Conservation (phyloP, 2,888 invertebrate species). For the Cheilosia grossa region DNA sequence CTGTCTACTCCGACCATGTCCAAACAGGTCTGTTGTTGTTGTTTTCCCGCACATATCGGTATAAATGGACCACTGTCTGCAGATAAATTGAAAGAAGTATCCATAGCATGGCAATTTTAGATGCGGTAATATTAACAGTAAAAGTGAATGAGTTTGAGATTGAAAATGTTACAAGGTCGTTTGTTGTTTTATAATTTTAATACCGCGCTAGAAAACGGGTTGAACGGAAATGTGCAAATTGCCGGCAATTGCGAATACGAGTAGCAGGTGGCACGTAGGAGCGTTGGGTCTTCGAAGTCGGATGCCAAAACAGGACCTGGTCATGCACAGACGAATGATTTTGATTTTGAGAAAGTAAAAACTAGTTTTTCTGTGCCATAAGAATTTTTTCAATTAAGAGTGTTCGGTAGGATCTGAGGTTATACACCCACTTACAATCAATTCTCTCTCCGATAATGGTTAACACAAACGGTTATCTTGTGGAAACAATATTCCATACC, state of each 20-base stretch:
- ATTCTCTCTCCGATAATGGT: too few relatives aligned
- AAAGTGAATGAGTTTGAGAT: conserved; percentile 67
- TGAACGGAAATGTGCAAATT: conserved; percentile 18
- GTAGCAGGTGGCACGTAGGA: background rate
- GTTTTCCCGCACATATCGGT: background rate
- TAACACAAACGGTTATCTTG: too few relatives aligned
- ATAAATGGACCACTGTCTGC: conserved; percentile 16
- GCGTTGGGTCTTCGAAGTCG: too few relatives aligned
- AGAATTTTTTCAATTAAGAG: too few relatives aligned
- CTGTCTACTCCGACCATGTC: conserved; percentile 12
- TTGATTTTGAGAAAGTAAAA: too few relatives aligned
- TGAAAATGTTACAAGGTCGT: conserved; percentile 72
- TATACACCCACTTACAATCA: too few relatives aligned
- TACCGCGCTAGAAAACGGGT: conserved; percentile 41
- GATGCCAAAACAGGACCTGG: background rate
- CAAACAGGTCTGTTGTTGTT: conserved; percentile 47
- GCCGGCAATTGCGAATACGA: background rate
- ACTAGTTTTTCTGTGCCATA: too few relatives aligned
- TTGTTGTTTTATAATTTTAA: conserved; percentile 30
- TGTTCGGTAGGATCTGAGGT: too few relatives aligned
- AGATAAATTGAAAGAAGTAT: conserved; percentile 11
- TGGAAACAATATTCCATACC: too few relatives aligned
- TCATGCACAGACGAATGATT: background rate
- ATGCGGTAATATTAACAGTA: conserved; percentile 61
- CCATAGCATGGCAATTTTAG: conserved; percentile 32